phyloP scores from a whole-genome alignment of 2,797 vertebrate species.

The Hemitrygon akajei region DNA sequence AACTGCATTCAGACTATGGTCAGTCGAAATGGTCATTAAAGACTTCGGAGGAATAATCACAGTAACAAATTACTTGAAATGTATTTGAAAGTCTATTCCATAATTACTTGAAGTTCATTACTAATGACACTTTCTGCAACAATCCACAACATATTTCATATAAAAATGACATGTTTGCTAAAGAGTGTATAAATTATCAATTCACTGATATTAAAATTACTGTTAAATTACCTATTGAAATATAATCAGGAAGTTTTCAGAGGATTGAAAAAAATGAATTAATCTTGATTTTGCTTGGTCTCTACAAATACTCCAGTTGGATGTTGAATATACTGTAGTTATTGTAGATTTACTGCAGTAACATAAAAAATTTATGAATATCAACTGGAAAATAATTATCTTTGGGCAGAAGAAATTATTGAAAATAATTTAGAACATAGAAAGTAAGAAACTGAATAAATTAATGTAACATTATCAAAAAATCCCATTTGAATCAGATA shows the following conservation, averaged over 20 bases:
- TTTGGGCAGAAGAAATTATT: neutral
- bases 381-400: neutral
- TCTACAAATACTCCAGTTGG: neutral
- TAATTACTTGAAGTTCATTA: slow-evolving; percentile 28
- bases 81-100: neutral
- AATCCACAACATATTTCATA: neutral
- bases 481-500: neutral
- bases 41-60: slow-evolving; percentile 9
- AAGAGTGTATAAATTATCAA: neutral
- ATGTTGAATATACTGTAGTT: neutral
- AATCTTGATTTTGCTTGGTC: neutral
- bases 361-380: neutral
- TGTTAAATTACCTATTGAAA: neutral
- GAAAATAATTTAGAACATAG: neutral
- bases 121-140: slow-evolving; percentile 30
- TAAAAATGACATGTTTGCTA: slow-evolving; percentile 5
- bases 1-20: neutral
- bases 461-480: neutral
- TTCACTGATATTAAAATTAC: slow-evolving; percentile 17
- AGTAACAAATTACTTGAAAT: slow-evolving; percentile 9
- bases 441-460: neutral
- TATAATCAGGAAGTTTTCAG: neutral
- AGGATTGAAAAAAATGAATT: neutral
- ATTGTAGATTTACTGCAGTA: neutral
- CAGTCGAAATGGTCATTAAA: neutral